Conservation (phyloP, 2,113 vertebrate species). For the Morone saxatilis region DNA sequence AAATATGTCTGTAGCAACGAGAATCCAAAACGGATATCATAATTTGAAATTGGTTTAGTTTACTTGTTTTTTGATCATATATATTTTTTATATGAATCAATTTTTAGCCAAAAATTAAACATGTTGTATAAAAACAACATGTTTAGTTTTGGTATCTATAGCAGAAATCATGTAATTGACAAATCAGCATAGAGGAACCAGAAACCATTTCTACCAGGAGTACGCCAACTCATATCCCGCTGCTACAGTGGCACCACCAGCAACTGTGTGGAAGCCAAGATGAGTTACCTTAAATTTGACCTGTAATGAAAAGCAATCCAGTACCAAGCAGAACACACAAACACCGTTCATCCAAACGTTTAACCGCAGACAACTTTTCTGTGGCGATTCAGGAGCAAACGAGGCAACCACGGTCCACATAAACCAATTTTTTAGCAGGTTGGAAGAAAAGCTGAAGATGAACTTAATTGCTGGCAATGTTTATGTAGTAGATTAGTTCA, state of each 20-base stretch:
- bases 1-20: background rate
- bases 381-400: background rate
- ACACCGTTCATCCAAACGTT: slow-evolving; percentile 5
- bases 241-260: background rate
- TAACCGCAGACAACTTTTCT: background rate
- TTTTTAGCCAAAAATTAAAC: no score
- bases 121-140: no score
- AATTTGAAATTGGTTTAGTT: background rate
- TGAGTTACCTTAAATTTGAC: background rate
- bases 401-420: background rate
- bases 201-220: background rate
- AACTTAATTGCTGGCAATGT: slow-evolving; percentile 9
- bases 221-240: background rate
- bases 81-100: no score
- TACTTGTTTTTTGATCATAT: background rate
- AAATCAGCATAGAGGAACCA: background rate
- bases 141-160: slow-evolving; percentile 18
- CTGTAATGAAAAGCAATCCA: background rate
- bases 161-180: background rate
- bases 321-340: background rate
- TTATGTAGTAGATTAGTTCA: background rate
- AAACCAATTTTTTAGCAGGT: background rate
- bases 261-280: background rate
- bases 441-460: background rate
- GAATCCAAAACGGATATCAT: background rate